A percentile compares a stretch with the other conserved stretches of the same genome.
Conservation (phyloP, 2,113 vertebrate species). For the Gasterosteus aculeatus region DNA sequence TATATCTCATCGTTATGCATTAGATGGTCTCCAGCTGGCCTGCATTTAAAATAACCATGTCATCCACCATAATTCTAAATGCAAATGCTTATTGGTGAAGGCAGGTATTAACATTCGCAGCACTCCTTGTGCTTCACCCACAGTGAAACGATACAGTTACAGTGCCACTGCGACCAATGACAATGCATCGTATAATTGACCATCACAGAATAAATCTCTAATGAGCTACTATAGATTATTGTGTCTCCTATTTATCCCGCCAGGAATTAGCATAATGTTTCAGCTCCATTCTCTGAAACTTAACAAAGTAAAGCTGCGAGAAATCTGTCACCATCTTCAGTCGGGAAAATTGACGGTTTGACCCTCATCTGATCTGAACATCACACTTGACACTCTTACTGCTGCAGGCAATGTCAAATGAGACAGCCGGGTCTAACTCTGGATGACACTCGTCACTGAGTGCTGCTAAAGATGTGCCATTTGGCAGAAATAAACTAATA, state of each 20-base stretch:
- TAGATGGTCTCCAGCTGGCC: neutral
- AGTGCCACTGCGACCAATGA: constrained; percentile 55
- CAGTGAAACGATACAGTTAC: constrained; percentile 52
- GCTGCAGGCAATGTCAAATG: constrained; percentile 77
- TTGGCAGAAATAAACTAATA: constrained; percentile 71
- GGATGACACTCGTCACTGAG: constrained; percentile 65
- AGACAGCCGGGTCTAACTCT: constrained; percentile 69
- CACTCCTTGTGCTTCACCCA: constrained; percentile 15
- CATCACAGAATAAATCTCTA: constrained; percentile 57
- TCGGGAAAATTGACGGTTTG: constrained; percentile 69
- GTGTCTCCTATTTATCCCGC: constrained; percentile 67
- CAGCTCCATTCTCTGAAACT: constrained; percentile 58
- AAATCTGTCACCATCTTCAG: constrained; percentile 69
- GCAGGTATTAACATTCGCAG: constrained; percentile 19
- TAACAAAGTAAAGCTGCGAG: constrained; percentile 71
- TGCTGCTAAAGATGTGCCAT: constrained; percentile 67
- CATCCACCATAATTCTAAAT: neutral
- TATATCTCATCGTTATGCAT: neutral
- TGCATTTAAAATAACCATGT: constrained; percentile 4
- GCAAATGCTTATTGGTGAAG: constrained; percentile 12
- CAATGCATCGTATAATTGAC: constrained; percentile 68
- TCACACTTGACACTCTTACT: constrained; percentile 68
- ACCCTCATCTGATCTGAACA: constrained; percentile 72
- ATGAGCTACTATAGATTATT: constrained; percentile 65
- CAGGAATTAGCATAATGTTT: constrained; percentile 70